Evolutionary conservation across 2,113 vertebrate species (phyloP).

Genomic region (Connochaetes taurinus): DNA sequence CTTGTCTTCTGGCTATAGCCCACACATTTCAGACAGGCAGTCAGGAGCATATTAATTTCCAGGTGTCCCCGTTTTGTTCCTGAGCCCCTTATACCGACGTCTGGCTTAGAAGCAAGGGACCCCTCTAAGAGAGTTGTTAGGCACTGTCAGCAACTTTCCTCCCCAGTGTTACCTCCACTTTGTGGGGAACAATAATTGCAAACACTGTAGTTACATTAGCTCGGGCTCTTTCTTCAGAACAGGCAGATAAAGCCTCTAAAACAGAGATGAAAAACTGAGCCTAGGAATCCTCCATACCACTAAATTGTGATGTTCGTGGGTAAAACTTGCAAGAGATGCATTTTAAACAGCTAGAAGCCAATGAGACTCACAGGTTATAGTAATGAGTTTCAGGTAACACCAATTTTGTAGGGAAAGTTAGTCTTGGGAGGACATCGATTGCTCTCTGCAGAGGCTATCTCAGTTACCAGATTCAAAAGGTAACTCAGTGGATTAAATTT

Average conservation of each 20-base stretch:
- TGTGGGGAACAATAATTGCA: neutral
- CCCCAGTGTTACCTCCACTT: neutral
- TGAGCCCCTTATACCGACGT: neutral
- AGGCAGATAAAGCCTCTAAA: neutral
- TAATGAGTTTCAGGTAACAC: neutral
- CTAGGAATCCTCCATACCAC: neutral
- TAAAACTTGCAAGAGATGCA: neutral
- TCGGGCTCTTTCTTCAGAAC: conserved; percentile 10
- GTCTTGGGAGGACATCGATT: neutral
- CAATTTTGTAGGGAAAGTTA: neutral
- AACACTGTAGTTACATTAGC: neutral
- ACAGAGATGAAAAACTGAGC: neutral
- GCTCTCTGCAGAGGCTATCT: neutral
- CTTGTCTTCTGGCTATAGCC: conserved; percentile 42
- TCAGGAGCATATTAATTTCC: conserved; percentile 26
- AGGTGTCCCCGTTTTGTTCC: neutral
- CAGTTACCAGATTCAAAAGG: neutral
- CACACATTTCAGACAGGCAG: conserved; percentile 38
- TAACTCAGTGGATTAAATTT: neutral
- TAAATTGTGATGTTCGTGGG: neutral
- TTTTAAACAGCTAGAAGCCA: conserved; percentile 9
- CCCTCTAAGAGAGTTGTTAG: neutral
- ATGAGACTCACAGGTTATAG: neutral
- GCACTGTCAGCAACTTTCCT: neutral
- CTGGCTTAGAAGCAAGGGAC: neutral